These are phyloP conservation scores for Tenthredo amoena DNA, from an alignment of 2,888 invertebrate species.

Conservation along the genomic window DNA sequence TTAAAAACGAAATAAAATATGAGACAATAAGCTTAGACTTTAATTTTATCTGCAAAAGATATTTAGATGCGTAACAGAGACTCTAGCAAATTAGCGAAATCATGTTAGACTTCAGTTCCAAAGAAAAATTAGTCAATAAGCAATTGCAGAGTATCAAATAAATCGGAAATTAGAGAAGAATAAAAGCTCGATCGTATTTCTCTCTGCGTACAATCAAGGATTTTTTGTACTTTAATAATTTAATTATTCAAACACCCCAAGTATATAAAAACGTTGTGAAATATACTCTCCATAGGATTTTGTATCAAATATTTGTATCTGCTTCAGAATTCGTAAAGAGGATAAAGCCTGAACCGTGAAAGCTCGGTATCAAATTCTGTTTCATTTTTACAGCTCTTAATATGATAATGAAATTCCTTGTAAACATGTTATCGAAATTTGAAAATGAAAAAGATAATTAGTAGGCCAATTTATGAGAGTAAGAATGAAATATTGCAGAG, in stretches of 20 bases:
- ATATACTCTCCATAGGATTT: neutral
- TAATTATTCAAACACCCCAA: neutral
- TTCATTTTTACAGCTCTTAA: neutral
- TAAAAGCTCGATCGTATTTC: neutral
- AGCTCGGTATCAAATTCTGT: neutral
- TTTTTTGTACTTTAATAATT: neutral
- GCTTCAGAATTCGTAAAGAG: neutral
- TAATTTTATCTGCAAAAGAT: slow-evolving; percentile 22
- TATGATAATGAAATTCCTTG: neutral
- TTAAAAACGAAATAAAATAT: neutral
- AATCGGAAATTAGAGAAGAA: slow-evolving; percentile 26
- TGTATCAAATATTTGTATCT: neutral
- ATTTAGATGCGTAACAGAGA: slow-evolving; percentile 14
- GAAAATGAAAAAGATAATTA: slow-evolving; percentile 1
- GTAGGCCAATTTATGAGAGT: slow-evolving; percentile 10
- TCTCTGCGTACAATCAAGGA: neutral
- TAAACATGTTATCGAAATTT: neutral
- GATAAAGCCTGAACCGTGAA: neutral
- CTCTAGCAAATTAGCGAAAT: slow-evolving; percentile 22
- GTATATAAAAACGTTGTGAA: neutral
- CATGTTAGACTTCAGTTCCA: neutral
- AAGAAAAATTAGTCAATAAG: slow-evolving; percentile 19
- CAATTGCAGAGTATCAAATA: slow-evolving; percentile 22
- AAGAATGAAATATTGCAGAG: slow-evolving; percentile 47
- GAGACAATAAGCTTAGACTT: neutral